Conservation (phyloP, 1,140 invertebrate species). For the Centruroides vittatus region DNA sequence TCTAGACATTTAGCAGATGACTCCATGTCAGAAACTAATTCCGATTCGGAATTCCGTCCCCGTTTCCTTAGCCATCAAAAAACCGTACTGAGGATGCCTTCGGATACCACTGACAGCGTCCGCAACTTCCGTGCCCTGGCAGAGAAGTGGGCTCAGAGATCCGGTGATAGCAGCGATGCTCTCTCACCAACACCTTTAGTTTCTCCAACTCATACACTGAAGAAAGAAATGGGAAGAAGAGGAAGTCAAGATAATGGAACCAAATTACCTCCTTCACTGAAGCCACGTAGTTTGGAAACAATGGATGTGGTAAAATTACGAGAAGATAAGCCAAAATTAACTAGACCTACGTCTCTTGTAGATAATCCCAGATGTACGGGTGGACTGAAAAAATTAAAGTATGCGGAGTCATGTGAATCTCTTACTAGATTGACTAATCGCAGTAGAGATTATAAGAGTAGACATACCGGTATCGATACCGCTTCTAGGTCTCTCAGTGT, state of each 20-base stretch:
- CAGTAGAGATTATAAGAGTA: too few species aligned
- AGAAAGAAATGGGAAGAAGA: too few species aligned
- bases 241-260: too few species aligned
- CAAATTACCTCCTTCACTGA: too few species aligned
- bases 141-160: constrained; percentile 30
- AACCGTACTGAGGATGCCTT: constrained; percentile 3
- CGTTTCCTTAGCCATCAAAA: constrained; percentile 11
- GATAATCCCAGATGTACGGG: background rate
- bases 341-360: background rate
- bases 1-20: background rate
- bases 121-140: constrained; percentile 30
- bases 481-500: constrained; percentile 12
- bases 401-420: too few species aligned
- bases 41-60: constrained; percentile 5
- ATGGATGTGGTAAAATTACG: constrained; percentile 6
- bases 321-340: background rate
- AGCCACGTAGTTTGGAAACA: too few species aligned
- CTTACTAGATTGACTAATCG: too few species aligned
- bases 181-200: constrained; percentile 3
- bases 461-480: too few species aligned
- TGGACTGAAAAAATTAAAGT: too few species aligned
- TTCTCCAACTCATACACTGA: background rate
- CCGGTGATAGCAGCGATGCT: constrained; percentile 18
- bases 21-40: background rate
- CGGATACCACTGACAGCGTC: constrained; percentile 16